Base-by-base conservation (phyloP, 2,797 vertebrate species). In the Distichodus sexfasciatus region DNA sequence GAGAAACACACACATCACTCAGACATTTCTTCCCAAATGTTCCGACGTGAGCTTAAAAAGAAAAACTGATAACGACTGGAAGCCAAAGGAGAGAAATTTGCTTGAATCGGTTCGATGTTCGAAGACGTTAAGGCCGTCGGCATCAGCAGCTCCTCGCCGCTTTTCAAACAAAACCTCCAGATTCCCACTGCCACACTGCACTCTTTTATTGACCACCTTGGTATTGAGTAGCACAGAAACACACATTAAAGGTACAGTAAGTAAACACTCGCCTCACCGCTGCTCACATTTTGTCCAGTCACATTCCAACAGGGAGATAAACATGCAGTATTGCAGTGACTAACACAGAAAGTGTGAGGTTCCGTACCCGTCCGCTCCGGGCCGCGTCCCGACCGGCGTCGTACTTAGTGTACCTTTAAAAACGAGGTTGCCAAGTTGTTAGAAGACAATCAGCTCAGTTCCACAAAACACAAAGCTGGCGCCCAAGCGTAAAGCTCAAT, bases 221-320 rank as follows among this genome's bases (percentile, higher is more conserved):
- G n/a, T 12, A 38, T 21, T 33, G 77, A 83, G 60, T 83, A 75
- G 64, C 80, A 53, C 23, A 31, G n/a, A 55, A 59, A 78, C 74
- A 74, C 79, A 85, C 74, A 79, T 81, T 69, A 72, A 74, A 81
- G 58, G 57, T 79, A 72, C 53, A 51, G n/a, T n/a, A 44, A 60
- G 71, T 29, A 76, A 62, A 66, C 55, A 6, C n/a, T 10, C 10
- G 26, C 46, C 75, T 33, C 65, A 70, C 67, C 12, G 7, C 7
- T 46, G 4, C 8, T 17, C 11, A 9, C 31, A 38, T 38, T 3
- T 38, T 38, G 7, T 8, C 36, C 36, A 38, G 14, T 7, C 4
- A 9, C 31, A 33, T n/a, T n/a, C n/a, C n/a, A n/a, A n/a, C n/a
- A n/a, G n/a, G n/a, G n/a, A n/a, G n/a, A n/a, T n/a, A n/a, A n/a